Conservation (phyloP, 2,113 vertebrate genomes). For the Antechinus stuartii region DNA sequence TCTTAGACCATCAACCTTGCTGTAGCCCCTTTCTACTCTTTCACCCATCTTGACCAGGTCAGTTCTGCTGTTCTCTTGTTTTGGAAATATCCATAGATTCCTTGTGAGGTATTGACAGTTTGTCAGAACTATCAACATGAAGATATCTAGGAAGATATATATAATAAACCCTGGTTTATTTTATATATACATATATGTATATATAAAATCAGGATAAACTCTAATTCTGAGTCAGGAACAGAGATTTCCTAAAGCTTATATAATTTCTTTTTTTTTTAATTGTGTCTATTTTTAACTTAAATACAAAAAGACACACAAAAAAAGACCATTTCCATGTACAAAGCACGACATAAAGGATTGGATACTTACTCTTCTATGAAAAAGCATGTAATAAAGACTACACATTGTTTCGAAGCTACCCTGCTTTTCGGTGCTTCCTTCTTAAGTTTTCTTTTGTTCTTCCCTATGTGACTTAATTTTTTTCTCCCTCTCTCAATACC, state of each 20-base stretch:
- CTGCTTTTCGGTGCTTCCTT: no score
- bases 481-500: no score
- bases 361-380: no score
- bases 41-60: not conserved
- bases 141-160: not conserved
- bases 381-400: no score
- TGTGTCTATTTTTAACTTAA: no score
- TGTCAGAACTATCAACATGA: not conserved
- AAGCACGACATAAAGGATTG: no score
- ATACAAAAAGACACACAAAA: no score
- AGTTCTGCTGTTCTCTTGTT: not conserved
- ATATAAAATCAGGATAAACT: not conserved
- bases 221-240: not conserved
- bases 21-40: not conserved
- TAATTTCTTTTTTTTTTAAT: no score
- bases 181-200: not conserved
- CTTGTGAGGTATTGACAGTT: not conserved
- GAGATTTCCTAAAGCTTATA: not conserved
- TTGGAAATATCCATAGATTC: not conserved
- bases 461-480: no score
- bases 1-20: not conserved
- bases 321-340: no score
- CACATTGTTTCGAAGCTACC: no score
- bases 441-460: no score
- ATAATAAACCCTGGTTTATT: not conserved